Conservation (phyloP, 2,113 vertebrate species). For the Gallinago paraguaiae region DNA sequence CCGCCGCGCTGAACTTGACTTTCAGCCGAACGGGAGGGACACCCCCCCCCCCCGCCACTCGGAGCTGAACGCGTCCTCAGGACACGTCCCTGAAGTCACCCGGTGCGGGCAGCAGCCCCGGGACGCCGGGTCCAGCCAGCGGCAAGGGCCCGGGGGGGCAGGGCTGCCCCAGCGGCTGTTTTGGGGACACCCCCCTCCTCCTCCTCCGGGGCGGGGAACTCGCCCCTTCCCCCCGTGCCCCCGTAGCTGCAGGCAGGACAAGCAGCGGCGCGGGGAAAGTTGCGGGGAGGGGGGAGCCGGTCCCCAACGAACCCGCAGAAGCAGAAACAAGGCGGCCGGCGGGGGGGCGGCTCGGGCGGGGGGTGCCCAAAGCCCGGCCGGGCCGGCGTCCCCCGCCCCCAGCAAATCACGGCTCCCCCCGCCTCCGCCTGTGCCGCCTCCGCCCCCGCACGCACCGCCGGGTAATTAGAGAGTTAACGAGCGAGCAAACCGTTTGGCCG, state of each 20-base stretch:
- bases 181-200: accelerated
- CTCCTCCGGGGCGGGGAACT: not conserved
- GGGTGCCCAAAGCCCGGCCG: not conserved
- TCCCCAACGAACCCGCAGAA: not conserved
- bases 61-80: not conserved
- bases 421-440: not conserved
- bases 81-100: not conserved
- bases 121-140: too few relatives aligned
- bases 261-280: not conserved
- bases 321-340: not conserved
- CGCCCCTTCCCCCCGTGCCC: not conserved
- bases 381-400: too few relatives aligned
- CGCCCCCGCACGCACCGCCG: too few relatives aligned
- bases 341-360: not conserved
- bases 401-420: not conserved
- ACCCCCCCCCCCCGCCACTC: too few relatives aligned
- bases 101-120: not conserved
- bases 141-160: not conserved
- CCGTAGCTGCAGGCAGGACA: slow-evolving; percentile 44
- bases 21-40: not conserved
- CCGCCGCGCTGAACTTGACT: not conserved
- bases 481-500: not conserved
- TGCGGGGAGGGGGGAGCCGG: not conserved
- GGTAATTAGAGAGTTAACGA: not conserved
- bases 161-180: too few relatives aligned